phyloP scores from a whole-genome alignment of 2,888 invertebrate genomes.

The Thecophora atra region DNA sequence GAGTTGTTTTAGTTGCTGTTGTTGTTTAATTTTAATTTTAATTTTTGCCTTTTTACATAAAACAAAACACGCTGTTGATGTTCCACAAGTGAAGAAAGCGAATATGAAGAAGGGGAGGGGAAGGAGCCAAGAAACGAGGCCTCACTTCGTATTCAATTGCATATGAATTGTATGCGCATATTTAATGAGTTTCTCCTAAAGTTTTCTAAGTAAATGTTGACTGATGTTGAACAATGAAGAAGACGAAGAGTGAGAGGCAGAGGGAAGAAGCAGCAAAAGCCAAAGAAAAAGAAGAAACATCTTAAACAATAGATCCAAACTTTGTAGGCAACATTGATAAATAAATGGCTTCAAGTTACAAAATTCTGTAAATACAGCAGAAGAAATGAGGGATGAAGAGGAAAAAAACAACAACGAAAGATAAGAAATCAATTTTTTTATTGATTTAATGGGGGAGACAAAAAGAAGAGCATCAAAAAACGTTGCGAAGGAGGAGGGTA shows the following conservation, averaged over 20 bases:
- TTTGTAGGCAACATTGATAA: neutral
- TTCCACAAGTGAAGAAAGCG: neutral
- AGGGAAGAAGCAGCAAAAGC: neutral
- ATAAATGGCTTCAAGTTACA: neutral
- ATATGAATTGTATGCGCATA: constrained; percentile 27
- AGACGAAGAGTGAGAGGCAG: neutral
- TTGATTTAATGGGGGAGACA: too few species aligned
- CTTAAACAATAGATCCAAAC: neutral
- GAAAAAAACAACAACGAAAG: too few species aligned
- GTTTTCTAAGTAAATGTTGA: constrained; percentile 27
- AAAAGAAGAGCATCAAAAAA: too few species aligned
- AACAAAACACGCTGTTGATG: neutral
- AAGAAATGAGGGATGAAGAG: too few species aligned
- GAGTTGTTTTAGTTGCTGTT: too few species aligned
- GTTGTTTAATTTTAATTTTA: neutral
- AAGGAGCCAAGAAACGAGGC: neutral
- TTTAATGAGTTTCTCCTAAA: constrained; percentile 27
- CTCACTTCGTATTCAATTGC: neutral
- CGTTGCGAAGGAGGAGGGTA: neutral
- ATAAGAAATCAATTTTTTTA: too few species aligned
- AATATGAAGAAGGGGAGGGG: neutral
- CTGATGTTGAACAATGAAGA: constrained; percentile 1
- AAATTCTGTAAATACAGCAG: too few species aligned
- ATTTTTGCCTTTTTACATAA: neutral
- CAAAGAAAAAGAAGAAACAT: neutral